A percentile compares a stretch with the other conserved stretches of the same genome.
These are phyloP conservation scores for Cotesia chilonis DNA, from an alignment of 1,140 invertebrate genomes.

Conservation along the genomic window DNA sequence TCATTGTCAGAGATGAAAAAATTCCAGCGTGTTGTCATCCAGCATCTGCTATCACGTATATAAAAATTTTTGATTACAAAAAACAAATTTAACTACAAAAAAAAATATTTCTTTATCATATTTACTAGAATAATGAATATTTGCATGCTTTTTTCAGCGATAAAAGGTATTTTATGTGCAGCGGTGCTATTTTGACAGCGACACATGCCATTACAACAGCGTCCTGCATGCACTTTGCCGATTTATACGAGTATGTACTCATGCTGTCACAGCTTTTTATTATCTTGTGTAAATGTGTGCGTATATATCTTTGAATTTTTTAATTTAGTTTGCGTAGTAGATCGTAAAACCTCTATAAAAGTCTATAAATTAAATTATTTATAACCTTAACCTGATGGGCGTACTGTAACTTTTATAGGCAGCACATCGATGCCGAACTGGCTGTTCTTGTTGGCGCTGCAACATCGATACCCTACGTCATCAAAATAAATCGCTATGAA, in stretches of 20 bases:
- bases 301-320: neutral
- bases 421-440: conserved; percentile 40
- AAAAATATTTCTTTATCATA: neutral
- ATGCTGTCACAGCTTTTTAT: neutral
- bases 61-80: conserved; percentile 19
- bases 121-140: neutral
- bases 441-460: conserved; percentile 42
- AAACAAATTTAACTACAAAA: too few species aligned
- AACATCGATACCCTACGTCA: conserved; percentile 35
- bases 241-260: conserved; percentile 43
- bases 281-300: neutral
- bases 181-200: conserved; percentile 38
- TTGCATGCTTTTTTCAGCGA: conserved; percentile 36
- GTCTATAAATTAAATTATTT: conserved; percentile 8
- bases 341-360: neutral
- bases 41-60: conserved; percentile 42
- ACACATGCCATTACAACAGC: conserved; percentile 43
- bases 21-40: conserved; percentile 37
- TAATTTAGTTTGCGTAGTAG: conserved; percentile 2
- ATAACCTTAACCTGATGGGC: conserved; percentile 6
- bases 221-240: conserved; percentile 43
- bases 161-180: conserved; percentile 46
- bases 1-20: conserved; percentile 44
- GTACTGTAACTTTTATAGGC: conserved; percentile 27
- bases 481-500: conserved; percentile 41